Evolutionary conservation across 2,113 vertebrate species (phyloP).

Genomic region (Aspiorhynchus laticeps): DNA sequence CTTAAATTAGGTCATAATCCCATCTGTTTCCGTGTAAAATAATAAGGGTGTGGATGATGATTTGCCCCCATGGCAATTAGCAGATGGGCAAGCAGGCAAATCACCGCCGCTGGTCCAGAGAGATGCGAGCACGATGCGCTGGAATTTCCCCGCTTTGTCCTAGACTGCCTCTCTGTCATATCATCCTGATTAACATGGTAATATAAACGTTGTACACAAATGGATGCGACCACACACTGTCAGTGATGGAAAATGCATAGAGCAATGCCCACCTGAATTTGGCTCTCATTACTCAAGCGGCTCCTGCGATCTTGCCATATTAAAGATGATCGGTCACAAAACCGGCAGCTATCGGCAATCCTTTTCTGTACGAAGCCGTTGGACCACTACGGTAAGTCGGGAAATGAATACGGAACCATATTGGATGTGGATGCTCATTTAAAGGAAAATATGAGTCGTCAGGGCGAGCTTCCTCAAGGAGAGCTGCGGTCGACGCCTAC

Average conservation of each 20-base stretch:
- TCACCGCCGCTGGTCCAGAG: slow-evolving; percentile 27
- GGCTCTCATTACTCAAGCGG: slow-evolving; percentile 65
- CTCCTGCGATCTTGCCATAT: slow-evolving; percentile 49
- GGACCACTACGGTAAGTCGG: background rate
- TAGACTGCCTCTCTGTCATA: slow-evolving; percentile 33
- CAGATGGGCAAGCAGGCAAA: slow-evolving; percentile 12
- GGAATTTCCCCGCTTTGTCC: slow-evolving; percentile 55
- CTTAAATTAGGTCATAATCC: background rate
- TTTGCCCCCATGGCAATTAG: background rate
- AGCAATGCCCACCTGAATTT: slow-evolving; percentile 66
- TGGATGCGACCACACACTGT: background rate
- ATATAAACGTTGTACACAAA: background rate
- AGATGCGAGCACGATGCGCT: slow-evolving; percentile 50
- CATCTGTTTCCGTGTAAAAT: slow-evolving; percentile 10
- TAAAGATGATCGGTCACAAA: slow-evolving; percentile 36
- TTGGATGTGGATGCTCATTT: slow-evolving; percentile 39
- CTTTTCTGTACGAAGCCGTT: background rate
- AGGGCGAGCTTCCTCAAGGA: slow-evolving; percentile 63
- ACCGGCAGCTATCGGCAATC: background rate
- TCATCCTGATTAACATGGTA: background rate
- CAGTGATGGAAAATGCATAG: slow-evolving; percentile 28
- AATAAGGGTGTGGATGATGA: slow-evolving; percentile 9
- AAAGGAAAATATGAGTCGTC: slow-evolving; percentile 55
- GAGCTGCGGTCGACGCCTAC: slow-evolving; percentile 57
- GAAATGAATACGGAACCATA: slow-evolving; percentile 34